Evolutionary conservation across 2,888 invertebrate species (phyloP), one percentile per base, ranked within the genome.

Genomic region (Heliconius charithonia): DNA sequence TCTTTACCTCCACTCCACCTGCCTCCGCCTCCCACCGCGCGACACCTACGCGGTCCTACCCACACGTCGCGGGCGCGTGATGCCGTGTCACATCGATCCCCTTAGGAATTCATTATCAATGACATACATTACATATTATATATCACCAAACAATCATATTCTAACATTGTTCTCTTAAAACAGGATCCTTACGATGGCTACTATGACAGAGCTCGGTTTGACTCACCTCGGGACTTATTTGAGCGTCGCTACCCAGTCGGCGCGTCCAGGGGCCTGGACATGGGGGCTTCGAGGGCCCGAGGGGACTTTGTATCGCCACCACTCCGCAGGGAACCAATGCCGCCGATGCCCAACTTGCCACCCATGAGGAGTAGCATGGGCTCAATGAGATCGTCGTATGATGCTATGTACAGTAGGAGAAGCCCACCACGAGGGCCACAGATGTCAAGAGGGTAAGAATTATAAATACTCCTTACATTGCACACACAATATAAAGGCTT

Each of bases 341-440:
- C 97, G 74, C 97, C 97, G 62, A 96, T 97, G 95, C 97, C 97
- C 82, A 96, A 97, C 86, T 96, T 97, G 87, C 95, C 96, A 2
- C 95, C 96, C 82, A 94, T 96, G 91, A 91, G 96, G 83, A 93
- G 94, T 86, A 95, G 95, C 86, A 95, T 96, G 95, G 96, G 96
- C 86, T 95, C 97, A 84, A 96, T 97, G 96, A 96, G 97, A 94
- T 96, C 95, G 93, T 96, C 94, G 80, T 96, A 97, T 90, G 97
- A 97, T 91, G 96, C 96, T 85, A 97, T 98, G 97, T 98, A 97
- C 94, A 98, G 97, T 92, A 96, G 98, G 84, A 95, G 98, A 86
- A 97, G 97, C 84, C 97, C 98, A 85, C 97, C 97, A 80, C 90
- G 93, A 84, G 95, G 94, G 86, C 95, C 95, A 67, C 95, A 95